Conservation (phyloP, 1,140 invertebrate species). For the Sycobia sp. region DNA sequence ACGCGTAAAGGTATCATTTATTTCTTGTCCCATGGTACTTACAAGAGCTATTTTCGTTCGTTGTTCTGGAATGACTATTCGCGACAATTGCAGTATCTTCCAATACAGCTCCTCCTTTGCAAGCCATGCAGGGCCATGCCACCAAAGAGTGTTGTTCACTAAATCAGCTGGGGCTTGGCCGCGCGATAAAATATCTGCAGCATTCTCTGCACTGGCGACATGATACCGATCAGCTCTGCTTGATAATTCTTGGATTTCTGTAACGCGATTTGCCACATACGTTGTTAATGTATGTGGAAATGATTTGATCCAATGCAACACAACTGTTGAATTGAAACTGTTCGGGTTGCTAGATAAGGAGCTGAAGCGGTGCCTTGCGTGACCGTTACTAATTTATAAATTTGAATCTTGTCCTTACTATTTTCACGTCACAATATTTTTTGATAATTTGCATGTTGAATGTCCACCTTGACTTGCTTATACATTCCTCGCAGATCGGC, state of each 20-base stretch:
- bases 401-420: too few species aligned
- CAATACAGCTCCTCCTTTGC: neutral
- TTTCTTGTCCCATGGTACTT: neutral
- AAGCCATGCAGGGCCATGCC: neutral
- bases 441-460: slow-evolving; percentile 31
- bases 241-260: neutral
- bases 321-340: slow-evolving; percentile 8
- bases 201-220: neutral
- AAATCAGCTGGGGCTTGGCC: neutral
- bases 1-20: neutral
- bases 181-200: too few species aligned
- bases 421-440: too few species aligned
- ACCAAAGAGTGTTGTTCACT: neutral
- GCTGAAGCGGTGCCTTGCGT: too few species aligned
- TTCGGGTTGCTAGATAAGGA: too few species aligned
- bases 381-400: too few species aligned
- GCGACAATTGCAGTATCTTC: neutral
- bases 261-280: too few species aligned
- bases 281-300: slow-evolving; percentile 4
- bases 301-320: neutral
- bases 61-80: too few species aligned
- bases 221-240: neutral
- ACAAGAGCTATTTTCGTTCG: neutral
- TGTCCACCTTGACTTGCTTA: neutral
- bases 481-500: too few species aligned